Base-by-base conservation (phyloP, 2,888 invertebrate genomes). In the Agrypnus murinus region DNA sequence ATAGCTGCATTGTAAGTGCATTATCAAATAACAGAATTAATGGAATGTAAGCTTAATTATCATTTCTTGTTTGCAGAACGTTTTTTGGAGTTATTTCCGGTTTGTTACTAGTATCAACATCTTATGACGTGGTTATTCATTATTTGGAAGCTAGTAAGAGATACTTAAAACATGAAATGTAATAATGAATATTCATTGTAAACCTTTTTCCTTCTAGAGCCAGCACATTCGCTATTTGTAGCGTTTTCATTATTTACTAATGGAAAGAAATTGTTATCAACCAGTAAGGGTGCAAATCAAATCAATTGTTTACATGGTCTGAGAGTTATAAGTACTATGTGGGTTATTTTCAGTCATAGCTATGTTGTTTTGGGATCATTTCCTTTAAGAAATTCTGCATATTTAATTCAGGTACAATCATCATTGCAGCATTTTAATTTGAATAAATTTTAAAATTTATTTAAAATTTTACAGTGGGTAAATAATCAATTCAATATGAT, bases 291-390 rank as follows among this genome's bases (percentile, higher is more conserved):
- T 1, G 77, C 84, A 1, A 84, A 81, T 15, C 46, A 60, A 62
- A 72, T 76, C 14, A 2, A 68, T 8, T 86, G 87, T 69, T 73
- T 86, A 3, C 86, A 86, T 45, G 87, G 86, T 8, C 81, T 87
- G 48, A 78, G 86, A 67, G 80, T 84, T 0, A 79, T 87, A 31
- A 85, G 86, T 15, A 86, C 86, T 84, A 65, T 86, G 67, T 87
- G 86, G 86, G 84, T 87, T 12, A 77, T 87, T 0, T 75, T 86
- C 0, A 86, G 85, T 0, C 87, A 87, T 59, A 82, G 83, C 0
- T 86, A 83, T 71, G 66, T 74, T 1, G 77, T 60, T 1, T 5
- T 31, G 3, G 7, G n/a, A 0, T n/a, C 36, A 12, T 48, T 15
- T 14, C 50, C 75, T 6, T 9, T 67, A 7, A 40, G 45, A 9